Percentiles rank a stretch among this genome's conserved stretches.
Evolutionary conservation across 2,113 vertebrate genomes (phyloP).

Genomic region (Ochotona curzoniae): DNA sequence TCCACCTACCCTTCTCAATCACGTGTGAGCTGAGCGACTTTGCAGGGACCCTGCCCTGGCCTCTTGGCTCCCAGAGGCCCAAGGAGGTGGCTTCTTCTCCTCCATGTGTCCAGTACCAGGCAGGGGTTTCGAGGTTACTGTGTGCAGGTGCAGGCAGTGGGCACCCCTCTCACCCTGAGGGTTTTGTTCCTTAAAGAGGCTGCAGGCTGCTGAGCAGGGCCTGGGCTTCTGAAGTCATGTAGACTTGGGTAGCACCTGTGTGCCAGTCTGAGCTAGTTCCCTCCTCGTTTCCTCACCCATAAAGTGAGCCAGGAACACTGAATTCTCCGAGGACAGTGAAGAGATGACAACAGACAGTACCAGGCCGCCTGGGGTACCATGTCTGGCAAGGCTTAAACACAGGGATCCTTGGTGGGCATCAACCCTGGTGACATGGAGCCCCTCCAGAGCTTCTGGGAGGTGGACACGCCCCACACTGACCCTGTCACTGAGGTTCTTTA

Average conservation of each 20-base stretch:
- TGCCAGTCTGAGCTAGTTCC: not conserved
- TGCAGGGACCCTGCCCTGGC: not conserved
- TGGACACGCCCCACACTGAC: not conserved
- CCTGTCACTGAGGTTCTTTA: not conserved
- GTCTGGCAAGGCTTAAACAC: not conserved
- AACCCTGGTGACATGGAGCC: rapidly evolving
- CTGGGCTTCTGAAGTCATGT: not conserved
- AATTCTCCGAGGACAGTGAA: not conserved
- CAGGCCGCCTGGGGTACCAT: not conserved
- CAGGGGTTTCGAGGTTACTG: not conserved
- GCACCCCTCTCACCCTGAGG: rapidly evolving
- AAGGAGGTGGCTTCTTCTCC: not conserved
- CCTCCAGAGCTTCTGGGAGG: not conserved
- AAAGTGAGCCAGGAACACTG: not conserved
- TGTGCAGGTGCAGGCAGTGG: not conserved
- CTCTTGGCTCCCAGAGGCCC: not conserved
- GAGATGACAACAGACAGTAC: not conserved
- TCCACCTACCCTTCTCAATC: not conserved
- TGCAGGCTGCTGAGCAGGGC: not conserved
- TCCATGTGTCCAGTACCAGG: not conserved
- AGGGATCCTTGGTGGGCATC: not conserved
- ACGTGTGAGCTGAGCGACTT: not conserved
- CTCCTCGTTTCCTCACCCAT: not conserved
- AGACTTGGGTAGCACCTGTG: not conserved
- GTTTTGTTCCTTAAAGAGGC: not conserved